Conservation (phyloP, 2,797 vertebrate species). For the Galaxias olidus region DNA sequence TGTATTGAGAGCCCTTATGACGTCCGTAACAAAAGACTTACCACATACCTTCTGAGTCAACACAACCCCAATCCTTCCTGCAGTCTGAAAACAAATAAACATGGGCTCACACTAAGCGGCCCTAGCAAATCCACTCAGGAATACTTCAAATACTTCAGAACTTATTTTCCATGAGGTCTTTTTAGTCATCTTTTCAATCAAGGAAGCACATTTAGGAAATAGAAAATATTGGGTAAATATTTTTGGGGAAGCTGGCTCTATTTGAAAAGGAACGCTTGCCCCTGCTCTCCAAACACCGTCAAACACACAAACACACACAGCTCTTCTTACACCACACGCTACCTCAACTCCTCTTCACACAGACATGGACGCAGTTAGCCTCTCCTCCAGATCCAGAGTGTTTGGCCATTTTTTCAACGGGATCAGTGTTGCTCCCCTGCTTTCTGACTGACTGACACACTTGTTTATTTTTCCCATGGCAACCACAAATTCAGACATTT, state of each 20-base stretch:
- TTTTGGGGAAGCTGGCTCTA: constrained; percentile 69
- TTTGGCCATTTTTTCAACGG: constrained; percentile 29
- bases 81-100: constrained; percentile 73
- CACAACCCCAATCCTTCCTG: constrained; percentile 59
- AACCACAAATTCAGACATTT: constrained; percentile 63
- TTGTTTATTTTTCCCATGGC: constrained; percentile 72
- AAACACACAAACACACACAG: constrained; percentile 37
- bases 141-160: constrained; percentile 63
- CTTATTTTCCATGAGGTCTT: constrained; percentile 76
- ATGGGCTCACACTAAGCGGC: constrained; percentile 59
- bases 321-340: neutral
- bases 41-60: constrained; percentile 69
- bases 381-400: constrained; percentile 45
- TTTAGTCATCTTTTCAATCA: constrained; percentile 73
- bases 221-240: constrained; percentile 75
- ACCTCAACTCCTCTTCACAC: constrained; percentile 5
- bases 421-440: constrained; percentile 42
- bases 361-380: neutral
- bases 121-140: constrained; percentile 60
- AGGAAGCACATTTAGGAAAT: constrained; percentile 67
- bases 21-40: constrained; percentile 66
- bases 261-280: constrained; percentile 68
- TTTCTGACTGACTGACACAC: constrained; percentile 48
- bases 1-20: constrained; percentile 61
- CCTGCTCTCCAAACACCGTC: constrained; percentile 36